These are phyloP conservation scores for Elegia similella DNA, from an alignment of 2,888 invertebrate genomes.

Conservation along the genomic window DNA sequence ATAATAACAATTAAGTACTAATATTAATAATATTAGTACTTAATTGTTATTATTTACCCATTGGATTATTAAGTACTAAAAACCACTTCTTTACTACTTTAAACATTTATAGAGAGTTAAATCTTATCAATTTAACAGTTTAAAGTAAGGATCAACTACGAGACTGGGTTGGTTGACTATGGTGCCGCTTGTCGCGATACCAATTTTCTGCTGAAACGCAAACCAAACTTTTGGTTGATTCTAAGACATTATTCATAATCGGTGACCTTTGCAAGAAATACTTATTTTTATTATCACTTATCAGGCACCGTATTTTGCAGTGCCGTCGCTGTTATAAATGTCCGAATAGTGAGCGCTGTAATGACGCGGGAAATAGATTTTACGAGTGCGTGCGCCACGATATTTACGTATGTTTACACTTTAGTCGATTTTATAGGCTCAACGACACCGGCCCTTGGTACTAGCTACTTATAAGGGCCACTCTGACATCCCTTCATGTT, in stretches of 20 bases:
- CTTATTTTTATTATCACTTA: not conserved
- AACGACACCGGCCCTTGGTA: conserved; percentile 69
- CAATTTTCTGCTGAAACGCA: no score
- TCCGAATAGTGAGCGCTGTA: conserved; percentile 56
- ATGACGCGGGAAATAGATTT: conserved; percentile 77
- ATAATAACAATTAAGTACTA: no score
- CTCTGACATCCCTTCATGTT: conserved; percentile 40
- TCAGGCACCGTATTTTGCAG: not conserved
- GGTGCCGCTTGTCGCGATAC: no score
- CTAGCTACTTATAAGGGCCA: conserved; percentile 55
- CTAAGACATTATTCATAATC: not conserved
- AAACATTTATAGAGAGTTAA: no score
- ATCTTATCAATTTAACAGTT: no score
- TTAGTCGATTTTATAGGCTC: conserved; percentile 76
- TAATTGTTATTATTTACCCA: no score
- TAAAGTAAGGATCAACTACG: no score
- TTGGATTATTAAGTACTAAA: no score
- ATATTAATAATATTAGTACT: no score
- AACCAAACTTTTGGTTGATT: no score
- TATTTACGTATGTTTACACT: conserved; percentile 80
- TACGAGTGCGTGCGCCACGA: conserved; percentile 74
- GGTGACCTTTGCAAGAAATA: not conserved
- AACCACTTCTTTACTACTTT: no score
- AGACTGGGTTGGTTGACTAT: no score
- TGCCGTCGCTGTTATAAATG: conserved; percentile 49